phyloP scores from a whole-genome alignment of 2,113 vertebrate species.

The Probosciger aterrimus region DNA sequence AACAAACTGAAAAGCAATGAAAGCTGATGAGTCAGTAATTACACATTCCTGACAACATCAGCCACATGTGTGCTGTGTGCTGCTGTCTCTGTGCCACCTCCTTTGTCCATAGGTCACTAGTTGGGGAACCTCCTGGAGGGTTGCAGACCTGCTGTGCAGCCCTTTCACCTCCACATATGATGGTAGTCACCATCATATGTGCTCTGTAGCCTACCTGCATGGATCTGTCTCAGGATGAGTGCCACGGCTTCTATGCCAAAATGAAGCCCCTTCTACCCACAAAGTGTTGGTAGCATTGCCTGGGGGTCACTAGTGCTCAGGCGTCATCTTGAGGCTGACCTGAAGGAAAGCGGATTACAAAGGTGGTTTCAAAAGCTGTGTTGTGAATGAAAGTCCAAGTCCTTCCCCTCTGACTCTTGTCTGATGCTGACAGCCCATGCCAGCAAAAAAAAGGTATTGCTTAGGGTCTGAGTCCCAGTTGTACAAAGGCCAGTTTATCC shows the following conservation, averaged over 20 bases:
- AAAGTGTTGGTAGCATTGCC: rapidly evolving
- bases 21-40: background rate
- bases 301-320: background rate
- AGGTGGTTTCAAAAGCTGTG: background rate
- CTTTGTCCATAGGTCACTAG: rapidly evolving
- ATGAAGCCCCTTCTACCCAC: background rate
- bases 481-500: background rate
- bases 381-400: background rate
- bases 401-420: background rate
- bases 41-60: background rate
- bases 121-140: background rate
- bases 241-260: no score
- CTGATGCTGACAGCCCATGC: background rate
- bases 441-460: background rate
- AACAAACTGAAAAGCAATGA: background rate
- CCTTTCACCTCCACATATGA: background rate
- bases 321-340: background rate
- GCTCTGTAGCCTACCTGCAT: background rate
- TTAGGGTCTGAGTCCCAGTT: background rate
- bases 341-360: background rate
- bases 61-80: rapidly evolving
- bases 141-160: rapidly evolving
- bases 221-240: background rate
- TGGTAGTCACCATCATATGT: rapidly evolving
- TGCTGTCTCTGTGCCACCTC: background rate